These are phyloP conservation scores for Daktulosphaira vitifoliae DNA, from an alignment of 1,140 invertebrate species.

Conservation along the genomic window DNA sequence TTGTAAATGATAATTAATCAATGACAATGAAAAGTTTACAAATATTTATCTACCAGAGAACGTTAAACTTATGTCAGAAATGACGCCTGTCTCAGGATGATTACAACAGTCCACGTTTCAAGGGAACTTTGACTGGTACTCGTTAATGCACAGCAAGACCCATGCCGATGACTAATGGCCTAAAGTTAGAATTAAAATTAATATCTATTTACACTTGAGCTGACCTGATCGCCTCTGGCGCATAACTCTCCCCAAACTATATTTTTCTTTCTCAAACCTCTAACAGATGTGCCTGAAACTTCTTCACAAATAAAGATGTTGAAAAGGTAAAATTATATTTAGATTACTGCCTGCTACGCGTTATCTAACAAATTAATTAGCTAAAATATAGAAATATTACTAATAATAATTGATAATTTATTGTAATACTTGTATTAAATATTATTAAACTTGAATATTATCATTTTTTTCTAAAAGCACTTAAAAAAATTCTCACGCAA, in stretches of 20 bases:
- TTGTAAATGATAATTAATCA: conserved; percentile 8
- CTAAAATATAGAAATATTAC: too few species aligned
- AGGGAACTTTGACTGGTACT: background rate
- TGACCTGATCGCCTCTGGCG: background rate
- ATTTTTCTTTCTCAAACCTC: too few species aligned
- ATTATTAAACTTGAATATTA: too few species aligned
- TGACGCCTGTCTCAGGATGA: background rate
- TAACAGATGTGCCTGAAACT: too few species aligned
- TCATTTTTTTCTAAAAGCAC: too few species aligned
- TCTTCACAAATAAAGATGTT: too few species aligned
- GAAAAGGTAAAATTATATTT: too few species aligned
- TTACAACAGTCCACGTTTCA: conserved; percentile 7
- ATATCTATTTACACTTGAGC: conserved; percentile 1
- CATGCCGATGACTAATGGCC: background rate
- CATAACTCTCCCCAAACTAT: background rate
- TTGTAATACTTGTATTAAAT: too few species aligned
- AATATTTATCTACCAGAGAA: conserved; percentile 1
- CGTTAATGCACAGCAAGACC: background rate
- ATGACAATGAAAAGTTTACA: background rate
- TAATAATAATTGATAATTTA: too few species aligned
- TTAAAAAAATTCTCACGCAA: too few species aligned
- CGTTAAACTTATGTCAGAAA: background rate
- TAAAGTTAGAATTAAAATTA: conserved; percentile 13
- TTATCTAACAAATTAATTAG: too few species aligned
- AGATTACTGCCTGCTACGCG: too few species aligned